These are phyloP conservation scores for Agrotis exclamationis DNA, from an alignment of 2,888 invertebrate genomes.

Conservation along the genomic window DNA sequence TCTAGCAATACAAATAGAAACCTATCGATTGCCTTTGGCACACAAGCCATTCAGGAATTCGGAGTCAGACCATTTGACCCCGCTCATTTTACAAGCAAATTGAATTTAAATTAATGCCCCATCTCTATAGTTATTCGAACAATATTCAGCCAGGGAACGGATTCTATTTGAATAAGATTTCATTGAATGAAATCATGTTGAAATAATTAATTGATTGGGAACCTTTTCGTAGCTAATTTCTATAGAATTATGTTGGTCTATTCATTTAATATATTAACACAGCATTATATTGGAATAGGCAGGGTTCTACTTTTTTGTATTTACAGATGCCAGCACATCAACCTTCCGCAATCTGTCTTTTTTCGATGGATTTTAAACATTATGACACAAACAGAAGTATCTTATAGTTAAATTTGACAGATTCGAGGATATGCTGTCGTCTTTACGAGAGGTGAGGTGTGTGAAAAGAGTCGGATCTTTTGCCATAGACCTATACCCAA, in stretches of 20 bases:
- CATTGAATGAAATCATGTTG: conserved; percentile 10
- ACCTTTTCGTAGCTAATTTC: background rate
- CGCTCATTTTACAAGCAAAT: conserved; percentile 55
- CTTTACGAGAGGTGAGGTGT: background rate
- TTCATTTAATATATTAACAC: background rate
- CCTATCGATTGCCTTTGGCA: conserved; percentile 38
- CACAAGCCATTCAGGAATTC: conserved; percentile 47
- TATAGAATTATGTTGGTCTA: background rate
- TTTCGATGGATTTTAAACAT: too few relatives aligned
- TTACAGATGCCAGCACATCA: background rate
- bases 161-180: conserved; percentile 34
- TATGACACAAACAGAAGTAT: too few relatives aligned
- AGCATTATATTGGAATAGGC: background rate
- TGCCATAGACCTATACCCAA: background rate
- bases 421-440: too few relatives aligned
- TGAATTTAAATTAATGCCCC: conserved; percentile 58
- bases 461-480: background rate
- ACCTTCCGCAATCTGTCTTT: too few relatives aligned
- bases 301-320: background rate
- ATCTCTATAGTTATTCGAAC: conserved; percentile 30
- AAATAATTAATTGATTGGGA: conserved; percentile 23
- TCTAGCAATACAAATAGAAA: conserved; percentile 35
- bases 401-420: too few relatives aligned
- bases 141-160: conserved; percentile 12
- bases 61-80: conserved; percentile 59